Percentiles rank a stretch among this genome's conserved stretches.
Conservation (phyloP, 2,888 invertebrate species). For the Zaprionus lineosus region DNA sequence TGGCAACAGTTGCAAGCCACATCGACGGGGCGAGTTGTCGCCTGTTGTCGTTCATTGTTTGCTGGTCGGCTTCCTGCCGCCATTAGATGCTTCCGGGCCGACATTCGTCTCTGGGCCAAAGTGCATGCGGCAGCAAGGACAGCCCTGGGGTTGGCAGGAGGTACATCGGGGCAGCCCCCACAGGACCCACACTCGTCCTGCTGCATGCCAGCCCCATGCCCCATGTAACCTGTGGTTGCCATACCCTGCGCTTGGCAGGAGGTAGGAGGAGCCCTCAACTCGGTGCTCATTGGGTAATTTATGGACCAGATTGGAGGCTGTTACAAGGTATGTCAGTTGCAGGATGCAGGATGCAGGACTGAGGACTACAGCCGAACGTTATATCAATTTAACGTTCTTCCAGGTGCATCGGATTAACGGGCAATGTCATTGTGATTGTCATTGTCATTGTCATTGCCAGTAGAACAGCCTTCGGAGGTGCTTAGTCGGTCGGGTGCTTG, state of each 20-base stretch:
- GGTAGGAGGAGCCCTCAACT: too few relatives aligned
- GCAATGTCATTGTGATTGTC: too few relatives aligned
- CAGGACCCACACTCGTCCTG: conserved; percentile 20
- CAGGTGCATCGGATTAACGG: conserved; percentile 50
- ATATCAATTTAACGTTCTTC: neutral
- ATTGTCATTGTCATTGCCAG: conserved; percentile 51
- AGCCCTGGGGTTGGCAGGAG: neutral
- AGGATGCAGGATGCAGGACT: neutral
- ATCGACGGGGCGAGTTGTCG: conserved; percentile 35
- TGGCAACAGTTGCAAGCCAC: conserved; percentile 44
- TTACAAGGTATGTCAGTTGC: too few relatives aligned
- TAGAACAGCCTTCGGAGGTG: conserved; percentile 17
- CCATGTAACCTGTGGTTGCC: neutral
- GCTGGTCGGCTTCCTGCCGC: conserved; percentile 65
- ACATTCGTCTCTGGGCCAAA: conserved; percentile 36
- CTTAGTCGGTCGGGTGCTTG: conserved; percentile 1
- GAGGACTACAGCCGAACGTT: neutral
- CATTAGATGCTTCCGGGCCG: conserved; percentile 64
- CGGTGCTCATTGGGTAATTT: too few relatives aligned
- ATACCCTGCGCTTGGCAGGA: too few relatives aligned
- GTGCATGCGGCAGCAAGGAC: conserved; percentile 16
- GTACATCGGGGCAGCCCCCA: neutral
- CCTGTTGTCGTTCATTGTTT: conserved; percentile 53
- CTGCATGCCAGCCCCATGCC: conserved; percentile 38
- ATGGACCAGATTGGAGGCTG: too few relatives aligned